Conservation (phyloP, 2,797 vertebrate genomes). For the Catamblyrhynchus diadema region DNA sequence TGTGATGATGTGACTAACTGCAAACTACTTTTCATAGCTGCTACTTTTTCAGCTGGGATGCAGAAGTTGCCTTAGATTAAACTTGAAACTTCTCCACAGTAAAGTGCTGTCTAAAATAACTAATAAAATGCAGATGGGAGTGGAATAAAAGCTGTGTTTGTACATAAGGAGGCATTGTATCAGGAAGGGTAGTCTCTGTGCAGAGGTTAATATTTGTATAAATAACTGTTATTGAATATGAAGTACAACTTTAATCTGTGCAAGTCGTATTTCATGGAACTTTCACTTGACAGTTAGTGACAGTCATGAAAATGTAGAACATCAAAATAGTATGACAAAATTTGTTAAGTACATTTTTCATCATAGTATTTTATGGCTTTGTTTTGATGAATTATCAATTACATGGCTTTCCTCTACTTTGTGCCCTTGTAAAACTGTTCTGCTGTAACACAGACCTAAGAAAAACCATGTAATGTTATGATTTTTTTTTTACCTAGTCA, state of each 20-base stretch:
- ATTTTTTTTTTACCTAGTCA: background rate
- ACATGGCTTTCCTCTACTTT: background rate
- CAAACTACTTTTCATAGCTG: conserved; percentile 65
- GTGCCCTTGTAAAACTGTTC: background rate
- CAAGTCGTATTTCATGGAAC: background rate
- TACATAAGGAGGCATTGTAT: background rate
- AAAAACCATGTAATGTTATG: background rate
- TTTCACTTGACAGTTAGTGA: background rate
- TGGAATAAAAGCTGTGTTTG: background rate
- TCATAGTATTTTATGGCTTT: background rate
- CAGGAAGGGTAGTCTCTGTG: background rate
- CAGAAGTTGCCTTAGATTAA: conserved; percentile 46
- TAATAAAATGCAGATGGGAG: conserved; percentile 21
- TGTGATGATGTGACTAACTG: conserved; percentile 40
- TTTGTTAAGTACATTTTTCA: background rate
- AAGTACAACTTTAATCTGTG: background rate
- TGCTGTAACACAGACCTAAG: background rate
- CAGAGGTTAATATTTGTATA: background rate
- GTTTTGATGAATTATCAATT: background rate
- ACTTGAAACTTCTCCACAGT: conserved; percentile 18
- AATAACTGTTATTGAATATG: background rate
- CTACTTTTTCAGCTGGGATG: conserved; percentile 56
- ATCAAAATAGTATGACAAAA: background rate
- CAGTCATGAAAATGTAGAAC: background rate
- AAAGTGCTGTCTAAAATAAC: conserved; percentile 21